Evolutionary conservation across 1,140 invertebrate species (phyloP).

Genomic region (Chlorops oryzae): DNA sequence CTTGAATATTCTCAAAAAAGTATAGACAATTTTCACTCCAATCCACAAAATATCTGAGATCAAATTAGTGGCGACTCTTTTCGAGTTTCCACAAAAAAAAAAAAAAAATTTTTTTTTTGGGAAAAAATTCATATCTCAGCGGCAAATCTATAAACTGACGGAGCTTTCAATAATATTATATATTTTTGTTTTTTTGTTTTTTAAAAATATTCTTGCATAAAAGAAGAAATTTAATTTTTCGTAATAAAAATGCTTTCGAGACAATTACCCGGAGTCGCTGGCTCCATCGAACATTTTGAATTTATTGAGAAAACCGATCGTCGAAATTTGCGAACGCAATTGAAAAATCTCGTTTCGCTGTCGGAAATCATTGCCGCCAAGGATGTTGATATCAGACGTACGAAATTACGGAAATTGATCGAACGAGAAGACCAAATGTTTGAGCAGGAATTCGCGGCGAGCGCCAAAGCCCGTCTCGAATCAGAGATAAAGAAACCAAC

Average conservation of each 20-base stretch:
- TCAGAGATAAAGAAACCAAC: slow-evolving; percentile 29
- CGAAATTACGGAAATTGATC: slow-evolving; percentile 21
- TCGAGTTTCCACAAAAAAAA: too few relatives aligned
- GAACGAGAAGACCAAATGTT: slow-evolving; percentile 33
- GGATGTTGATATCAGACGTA: slow-evolving; percentile 26
- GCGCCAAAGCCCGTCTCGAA: slow-evolving; percentile 33
- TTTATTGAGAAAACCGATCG: slow-evolving; percentile 35
- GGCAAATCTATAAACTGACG: too few relatives aligned
- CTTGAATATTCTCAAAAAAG: too few relatives aligned
- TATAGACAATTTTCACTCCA: too few relatives aligned
- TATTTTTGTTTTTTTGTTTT: too few relatives aligned
- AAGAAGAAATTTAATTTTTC: not conserved
- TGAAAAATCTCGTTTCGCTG: slow-evolving; percentile 29
- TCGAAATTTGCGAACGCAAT: slow-evolving; percentile 32
- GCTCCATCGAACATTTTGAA: slow-evolving; percentile 31
- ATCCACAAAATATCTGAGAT: too few relatives aligned
- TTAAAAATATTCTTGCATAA: too few relatives aligned
- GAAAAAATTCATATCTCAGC: too few relatives aligned
- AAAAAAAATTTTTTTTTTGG: too few relatives aligned
- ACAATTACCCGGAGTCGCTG: not conserved
- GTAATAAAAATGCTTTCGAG: not conserved
- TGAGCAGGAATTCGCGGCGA: slow-evolving; percentile 35
- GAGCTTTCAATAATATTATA: too few relatives aligned
- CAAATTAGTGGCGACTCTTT: too few relatives aligned
- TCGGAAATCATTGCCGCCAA: slow-evolving; percentile 22